These are phyloP conservation scores for Perizoma affinitatum DNA, from an alignment of 2,888 invertebrate species.

Conservation along the genomic window DNA sequence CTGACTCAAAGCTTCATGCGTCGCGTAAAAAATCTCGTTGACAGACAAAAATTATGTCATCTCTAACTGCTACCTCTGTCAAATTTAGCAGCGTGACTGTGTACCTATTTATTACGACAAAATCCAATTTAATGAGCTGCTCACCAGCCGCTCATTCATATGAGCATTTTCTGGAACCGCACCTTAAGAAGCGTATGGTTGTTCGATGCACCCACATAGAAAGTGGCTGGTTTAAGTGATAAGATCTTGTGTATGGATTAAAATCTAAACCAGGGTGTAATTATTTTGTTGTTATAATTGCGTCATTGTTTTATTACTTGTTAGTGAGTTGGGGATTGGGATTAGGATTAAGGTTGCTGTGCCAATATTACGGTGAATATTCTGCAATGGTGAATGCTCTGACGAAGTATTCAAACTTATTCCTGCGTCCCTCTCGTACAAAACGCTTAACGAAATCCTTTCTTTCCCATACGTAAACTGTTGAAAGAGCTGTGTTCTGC, in stretches of 20 bases:
- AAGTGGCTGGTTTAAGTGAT: conserved; percentile 43
- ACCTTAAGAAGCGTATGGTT: conserved; percentile 23
- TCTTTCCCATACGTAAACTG: too few species aligned
- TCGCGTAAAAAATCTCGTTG: too few species aligned
- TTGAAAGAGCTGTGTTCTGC: too few species aligned
- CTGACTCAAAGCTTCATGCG: too few species aligned
- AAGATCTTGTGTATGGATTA: conserved; percentile 35
- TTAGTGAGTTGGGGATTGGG: conserved; percentile 9
- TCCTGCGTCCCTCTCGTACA: too few species aligned
- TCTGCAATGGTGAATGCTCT: too few species aligned
- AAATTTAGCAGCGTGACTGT: too few species aligned
- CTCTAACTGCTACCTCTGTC: too few species aligned
- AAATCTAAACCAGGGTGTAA: conserved; percentile 28
- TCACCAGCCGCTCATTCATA: neutral
- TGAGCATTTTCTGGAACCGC: conserved; percentile 13
- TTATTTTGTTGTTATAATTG: conserved; percentile 30
- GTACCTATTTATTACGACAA: too few species aligned
- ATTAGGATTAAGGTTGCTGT: neutral
- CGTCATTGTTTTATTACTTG: conserved; percentile 7
- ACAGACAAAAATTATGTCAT: too few species aligned
- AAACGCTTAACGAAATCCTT: too few species aligned
- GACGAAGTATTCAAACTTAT: too few species aligned
- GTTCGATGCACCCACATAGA: conserved; percentile 46
- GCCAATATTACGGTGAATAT: neutral
- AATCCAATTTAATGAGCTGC: neutral